These are phyloP conservation scores for Hemicordylus capensis DNA, from an alignment of 2,113 vertebrate species.

Conservation along the genomic window DNA sequence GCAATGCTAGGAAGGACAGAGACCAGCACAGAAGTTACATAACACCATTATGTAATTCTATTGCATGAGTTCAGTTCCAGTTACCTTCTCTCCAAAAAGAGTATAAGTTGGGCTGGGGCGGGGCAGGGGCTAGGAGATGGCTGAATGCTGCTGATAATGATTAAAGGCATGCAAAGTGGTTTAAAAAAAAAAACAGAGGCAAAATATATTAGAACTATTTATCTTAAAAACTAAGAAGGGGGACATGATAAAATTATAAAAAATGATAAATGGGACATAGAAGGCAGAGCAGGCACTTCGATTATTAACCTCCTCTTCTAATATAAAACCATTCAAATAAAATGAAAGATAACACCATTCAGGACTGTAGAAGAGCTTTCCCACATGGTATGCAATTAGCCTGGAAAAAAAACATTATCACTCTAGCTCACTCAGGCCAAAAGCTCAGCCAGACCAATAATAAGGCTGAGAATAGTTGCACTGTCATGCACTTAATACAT, in stretches of 20 bases:
- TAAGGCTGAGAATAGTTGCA: too few species aligned
- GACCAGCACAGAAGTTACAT: neutral
- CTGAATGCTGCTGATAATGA: neutral
- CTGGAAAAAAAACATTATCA: neutral
- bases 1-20: neutral
- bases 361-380: neutral
- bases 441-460: neutral
- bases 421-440: neutral
- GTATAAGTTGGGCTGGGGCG: neutral
- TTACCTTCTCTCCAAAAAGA: slow-evolving; percentile 2
- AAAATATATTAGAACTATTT: slow-evolving; percentile 10
- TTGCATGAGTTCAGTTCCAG: neutral
- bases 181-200: neutral
- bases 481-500: too few species aligned
- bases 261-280: neutral
- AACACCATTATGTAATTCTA: neutral
- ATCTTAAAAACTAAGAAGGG: neutral
- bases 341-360: neutral
- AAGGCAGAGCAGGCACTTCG: neutral
- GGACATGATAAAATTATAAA: neutral
- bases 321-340: neutral
- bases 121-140: too few species aligned
- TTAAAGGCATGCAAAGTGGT: neutral
- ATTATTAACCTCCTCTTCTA: neutral
- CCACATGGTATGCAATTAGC: neutral